A percentile compares a stretch with the other conserved stretches of the same genome.
Conservation (phyloP, 2,888 invertebrate species). For the Lepidocyrtinus sp. region DNA sequence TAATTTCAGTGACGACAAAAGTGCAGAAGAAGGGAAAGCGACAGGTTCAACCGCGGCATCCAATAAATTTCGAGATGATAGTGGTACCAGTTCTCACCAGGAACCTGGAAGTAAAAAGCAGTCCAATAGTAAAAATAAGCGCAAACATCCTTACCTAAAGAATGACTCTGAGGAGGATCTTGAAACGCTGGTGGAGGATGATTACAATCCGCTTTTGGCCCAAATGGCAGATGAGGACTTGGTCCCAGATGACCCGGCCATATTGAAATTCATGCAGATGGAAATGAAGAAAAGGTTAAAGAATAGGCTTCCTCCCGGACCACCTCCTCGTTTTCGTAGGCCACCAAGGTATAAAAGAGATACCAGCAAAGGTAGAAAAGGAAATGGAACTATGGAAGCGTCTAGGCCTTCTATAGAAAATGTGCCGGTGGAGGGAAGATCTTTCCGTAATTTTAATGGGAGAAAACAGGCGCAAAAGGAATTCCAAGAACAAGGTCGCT, state of each 20-base stretch:
- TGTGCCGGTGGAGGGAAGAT: not conserved
- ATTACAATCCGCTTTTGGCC: slow-evolving; percentile 39
- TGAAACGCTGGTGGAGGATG: not conserved
- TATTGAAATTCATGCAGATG: slow-evolving; percentile 52
- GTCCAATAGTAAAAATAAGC: not conserved
- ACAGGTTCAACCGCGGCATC: not conserved
- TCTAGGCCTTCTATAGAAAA: not conserved
- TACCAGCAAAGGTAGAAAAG: no score
- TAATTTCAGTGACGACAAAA: no score
- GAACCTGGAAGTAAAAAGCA: slow-evolving; percentile 7
- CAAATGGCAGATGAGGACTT: slow-evolving; percentile 62
- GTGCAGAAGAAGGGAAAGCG: slow-evolving; percentile 22
- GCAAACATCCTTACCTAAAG: slow-evolving; percentile 34
- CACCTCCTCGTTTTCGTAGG: not conserved
- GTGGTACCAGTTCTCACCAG: not conserved
- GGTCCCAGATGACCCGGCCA: slow-evolving; percentile 57
- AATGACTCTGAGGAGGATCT: slow-evolving; percentile 33
- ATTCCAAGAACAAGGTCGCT: not conserved
- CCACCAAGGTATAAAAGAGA: no score
- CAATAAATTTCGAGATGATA: not conserved
- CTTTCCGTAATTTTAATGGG: not conserved
- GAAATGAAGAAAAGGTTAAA: slow-evolving; percentile 29
- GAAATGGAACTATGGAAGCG: not conserved
- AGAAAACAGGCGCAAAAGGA: not conserved
- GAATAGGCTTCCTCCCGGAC: not conserved